These are phyloP conservation scores for Actenoides lindsayi DNA, from an alignment of 2,113 vertebrate species.

Conservation along the genomic window DNA sequence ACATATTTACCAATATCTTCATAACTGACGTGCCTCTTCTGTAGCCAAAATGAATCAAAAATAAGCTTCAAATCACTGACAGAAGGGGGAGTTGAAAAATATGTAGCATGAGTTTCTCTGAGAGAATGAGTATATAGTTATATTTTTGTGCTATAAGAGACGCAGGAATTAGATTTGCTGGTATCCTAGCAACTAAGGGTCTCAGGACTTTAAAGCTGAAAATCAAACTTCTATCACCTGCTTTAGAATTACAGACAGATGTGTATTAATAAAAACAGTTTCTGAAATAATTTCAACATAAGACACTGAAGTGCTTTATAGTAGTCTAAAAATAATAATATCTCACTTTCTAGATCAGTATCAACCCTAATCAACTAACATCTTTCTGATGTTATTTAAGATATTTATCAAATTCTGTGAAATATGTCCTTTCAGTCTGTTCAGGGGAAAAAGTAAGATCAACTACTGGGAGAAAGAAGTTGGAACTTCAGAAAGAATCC, in stretches of 20 bases:
- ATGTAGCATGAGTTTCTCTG: not conserved
- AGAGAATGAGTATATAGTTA: slow-evolving; percentile 51
- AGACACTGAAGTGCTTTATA: slow-evolving; percentile 4
- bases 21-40: not conserved
- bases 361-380: slow-evolving; percentile 31
- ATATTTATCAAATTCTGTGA: not conserved
- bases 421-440: not conserved
- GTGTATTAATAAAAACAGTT: slow-evolving; percentile 54
- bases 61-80: slow-evolving; percentile 52
- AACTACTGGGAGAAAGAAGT: not conserved
- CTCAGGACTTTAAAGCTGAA: slow-evolving; percentile 55
- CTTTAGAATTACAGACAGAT: slow-evolving; percentile 61
- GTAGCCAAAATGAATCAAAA: slow-evolving; percentile 26
- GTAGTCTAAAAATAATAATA: not conserved
- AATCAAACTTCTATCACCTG: slow-evolving; percentile 59
- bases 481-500: not conserved
- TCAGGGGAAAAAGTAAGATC: not conserved
- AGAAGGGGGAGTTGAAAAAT: slow-evolving; percentile 13
- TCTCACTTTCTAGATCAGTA: slow-evolving; percentile 43
- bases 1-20: slow-evolving; percentile 37
- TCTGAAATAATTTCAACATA: slow-evolving; percentile 48
- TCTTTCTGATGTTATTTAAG: slow-evolving; percentile 13
- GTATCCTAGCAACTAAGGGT: slow-evolving; percentile 74
- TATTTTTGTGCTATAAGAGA: slow-evolving; percentile 60
- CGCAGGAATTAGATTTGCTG: slow-evolving; percentile 61